Conservation (phyloP, 2,888 invertebrate species). For the Tryphoninae sp. region DNA sequence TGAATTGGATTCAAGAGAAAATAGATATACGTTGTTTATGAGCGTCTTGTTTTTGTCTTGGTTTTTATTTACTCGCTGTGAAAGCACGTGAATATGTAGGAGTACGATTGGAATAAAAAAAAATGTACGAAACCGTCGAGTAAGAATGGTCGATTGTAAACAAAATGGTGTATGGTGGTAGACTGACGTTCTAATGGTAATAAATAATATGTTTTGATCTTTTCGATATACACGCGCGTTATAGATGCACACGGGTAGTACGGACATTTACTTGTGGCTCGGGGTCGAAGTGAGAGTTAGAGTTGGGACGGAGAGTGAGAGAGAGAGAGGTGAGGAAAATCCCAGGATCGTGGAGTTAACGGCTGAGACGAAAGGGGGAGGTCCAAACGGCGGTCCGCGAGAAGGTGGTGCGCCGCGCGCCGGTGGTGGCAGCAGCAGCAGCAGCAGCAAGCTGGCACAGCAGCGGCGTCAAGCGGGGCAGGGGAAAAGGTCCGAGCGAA, state of each 20-base stretch:
- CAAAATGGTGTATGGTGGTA: no score
- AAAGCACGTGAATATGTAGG: no score
- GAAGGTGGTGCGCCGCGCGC: slow-evolving; percentile 45
- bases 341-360: slow-evolving; percentile 28
- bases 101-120: no score
- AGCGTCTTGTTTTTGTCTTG: no score
- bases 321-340: slow-evolving; percentile 20
- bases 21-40: neutral
- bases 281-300: neutral
- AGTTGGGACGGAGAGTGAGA: slow-evolving; percentile 11
- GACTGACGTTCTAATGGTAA: no score
- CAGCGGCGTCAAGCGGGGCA: slow-evolving; percentile 37
- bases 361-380: slow-evolving; percentile 12
- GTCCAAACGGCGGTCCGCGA: slow-evolving; percentile 12
- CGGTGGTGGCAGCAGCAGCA: slow-evolving; percentile 22
- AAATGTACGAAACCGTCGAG: no score
- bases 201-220: neutral
- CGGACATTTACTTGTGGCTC: slow-evolving; percentile 12
- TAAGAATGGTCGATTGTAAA: no score
- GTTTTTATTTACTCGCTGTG: no score
- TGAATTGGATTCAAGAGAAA: neutral
- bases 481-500: slow-evolving; percentile 57
- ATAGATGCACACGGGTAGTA: neutral
- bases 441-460: slow-evolving; percentile 11
- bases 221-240: neutral